A percentile compares a stretch with the other conserved stretches of the same genome.
Conservation (phyloP, 2,888 invertebrate species). For the Macrosiphum euphorbiae region DNA sequence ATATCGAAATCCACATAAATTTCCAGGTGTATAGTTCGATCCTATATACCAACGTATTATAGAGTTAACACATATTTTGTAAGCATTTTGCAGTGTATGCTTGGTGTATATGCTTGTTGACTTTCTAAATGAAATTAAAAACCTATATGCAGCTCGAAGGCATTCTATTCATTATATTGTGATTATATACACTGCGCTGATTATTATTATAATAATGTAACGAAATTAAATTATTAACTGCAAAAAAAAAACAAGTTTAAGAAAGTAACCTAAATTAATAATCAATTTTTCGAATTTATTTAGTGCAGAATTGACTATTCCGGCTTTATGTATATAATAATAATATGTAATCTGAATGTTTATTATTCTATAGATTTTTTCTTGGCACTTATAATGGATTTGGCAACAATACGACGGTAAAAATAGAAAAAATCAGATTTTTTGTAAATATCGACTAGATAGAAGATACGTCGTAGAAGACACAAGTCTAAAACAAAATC, state of each 20-base stretch:
- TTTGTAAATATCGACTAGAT: neutral
- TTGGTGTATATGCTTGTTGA: neutral
- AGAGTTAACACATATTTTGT: neutral
- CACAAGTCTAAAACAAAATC: neutral
- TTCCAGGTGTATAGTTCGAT: neutral
- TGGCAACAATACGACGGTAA: neutral
- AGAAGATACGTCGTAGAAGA: neutral
- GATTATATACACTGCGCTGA: conserved; percentile 21
- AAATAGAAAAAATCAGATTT: neutral
- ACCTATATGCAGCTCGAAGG: conserved; percentile 30
- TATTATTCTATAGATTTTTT: neutral
- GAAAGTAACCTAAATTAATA: conserved; percentile 58
- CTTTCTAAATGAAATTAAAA: conserved; percentile 60
- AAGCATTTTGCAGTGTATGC: neutral
- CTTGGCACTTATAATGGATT: neutral
- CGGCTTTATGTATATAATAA: neutral
- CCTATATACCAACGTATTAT: neutral
- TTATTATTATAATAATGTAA: conserved; percentile 32
- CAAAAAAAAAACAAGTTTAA: conserved; percentile 55
- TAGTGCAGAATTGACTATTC: conserved; percentile 8
- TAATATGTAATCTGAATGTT: neutral
- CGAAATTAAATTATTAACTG: conserved; percentile 52
- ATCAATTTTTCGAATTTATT: conserved; percentile 44
- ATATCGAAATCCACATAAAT: neutral
- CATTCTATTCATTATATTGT: conserved; percentile 49